Percentiles rank a stretch among this genome's conserved stretches.
These are phyloP conservation scores for Myrmecophaga tridactyla DNA, from an alignment of 2,113 vertebrate genomes.

Conservation along the genomic window DNA sequence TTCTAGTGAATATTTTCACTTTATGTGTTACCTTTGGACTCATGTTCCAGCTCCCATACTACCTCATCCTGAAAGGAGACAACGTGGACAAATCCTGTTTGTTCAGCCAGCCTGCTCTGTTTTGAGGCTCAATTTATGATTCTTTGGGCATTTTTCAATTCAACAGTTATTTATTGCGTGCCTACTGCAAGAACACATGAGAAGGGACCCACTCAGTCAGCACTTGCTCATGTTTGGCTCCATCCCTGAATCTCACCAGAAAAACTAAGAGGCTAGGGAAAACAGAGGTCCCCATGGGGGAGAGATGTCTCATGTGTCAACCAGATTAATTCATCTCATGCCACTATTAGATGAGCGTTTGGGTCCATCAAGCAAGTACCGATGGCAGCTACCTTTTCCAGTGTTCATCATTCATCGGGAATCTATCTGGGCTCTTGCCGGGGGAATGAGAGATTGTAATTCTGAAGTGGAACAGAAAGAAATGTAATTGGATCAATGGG, in stretches of 20 bases:
- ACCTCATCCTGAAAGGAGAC: not conserved
- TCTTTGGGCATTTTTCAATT: not conserved
- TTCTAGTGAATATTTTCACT: slow-evolving; percentile 17
- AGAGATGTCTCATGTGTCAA: slow-evolving; percentile 67
- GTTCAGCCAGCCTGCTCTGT: not conserved
- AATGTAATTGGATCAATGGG: slow-evolving; percentile 83
- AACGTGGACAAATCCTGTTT: not conserved
- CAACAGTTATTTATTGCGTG: not conserved
- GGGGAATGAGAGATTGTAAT: slow-evolving; percentile 78
- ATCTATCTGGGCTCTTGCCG: slow-evolving; percentile 76
- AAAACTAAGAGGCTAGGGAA: not conserved
- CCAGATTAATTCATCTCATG: slow-evolving; percentile 76
- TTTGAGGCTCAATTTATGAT: not conserved
- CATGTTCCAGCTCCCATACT: not conserved
- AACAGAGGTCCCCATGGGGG: not conserved
- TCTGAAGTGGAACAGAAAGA: slow-evolving; percentile 83
- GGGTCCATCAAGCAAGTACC: slow-evolving; percentile 69
- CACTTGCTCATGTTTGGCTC: not conserved
- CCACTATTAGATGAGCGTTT: slow-evolving; percentile 70
- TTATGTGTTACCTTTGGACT: not conserved
- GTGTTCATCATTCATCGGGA: slow-evolving; percentile 74
- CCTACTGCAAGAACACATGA: not conserved
- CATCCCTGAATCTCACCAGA: not conserved
- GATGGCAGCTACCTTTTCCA: slow-evolving; percentile 65
- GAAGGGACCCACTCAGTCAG: not conserved